phyloP scores from a whole-genome alignment of 2,888 invertebrate species.

The Dugesia japonica region DNA sequence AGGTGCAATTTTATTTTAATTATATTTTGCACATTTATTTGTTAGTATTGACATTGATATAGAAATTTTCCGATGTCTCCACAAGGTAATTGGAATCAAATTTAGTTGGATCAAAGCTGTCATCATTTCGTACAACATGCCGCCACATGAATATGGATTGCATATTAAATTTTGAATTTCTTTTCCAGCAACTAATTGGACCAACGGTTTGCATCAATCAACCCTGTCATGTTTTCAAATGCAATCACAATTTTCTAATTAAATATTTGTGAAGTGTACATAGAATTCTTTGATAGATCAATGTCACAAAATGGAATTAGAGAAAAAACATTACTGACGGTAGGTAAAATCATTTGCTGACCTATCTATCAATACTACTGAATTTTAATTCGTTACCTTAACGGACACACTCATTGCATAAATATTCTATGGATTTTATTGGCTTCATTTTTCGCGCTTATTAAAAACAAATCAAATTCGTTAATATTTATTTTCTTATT shows the following conservation, averaged over 20 bases:
- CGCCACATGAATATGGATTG: background rate
- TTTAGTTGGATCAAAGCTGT: conserved; percentile 20
- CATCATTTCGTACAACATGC: conserved; percentile 8
- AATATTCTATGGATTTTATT: background rate
- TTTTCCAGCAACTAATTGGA: conserved; percentile 14
- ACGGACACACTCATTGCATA: background rate
- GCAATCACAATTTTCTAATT: conserved; percentile 20
- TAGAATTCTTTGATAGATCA: conserved; percentile 20
- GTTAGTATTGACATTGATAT: conserved; percentile 20
- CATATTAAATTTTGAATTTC: conserved; percentile 7
- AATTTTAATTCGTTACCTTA: background rate
- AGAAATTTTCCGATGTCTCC: conserved; percentile 1
- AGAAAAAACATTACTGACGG: background rate
- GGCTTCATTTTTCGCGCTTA: background rate
- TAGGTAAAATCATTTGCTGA: conserved; percentile 14
- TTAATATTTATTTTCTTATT: background rate
- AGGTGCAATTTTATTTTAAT: conserved; percentile 15
- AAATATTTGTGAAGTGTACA: conserved; percentile 16
- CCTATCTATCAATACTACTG: background rate
- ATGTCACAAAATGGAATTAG: background rate
- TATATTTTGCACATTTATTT: background rate
- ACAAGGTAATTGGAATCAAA: conserved; percentile 20
- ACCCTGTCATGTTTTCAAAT: conserved; percentile 20
- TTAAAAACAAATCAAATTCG: background rate
- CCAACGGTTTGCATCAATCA: conserved; percentile 20